Percentiles rank a stretch among this genome's conserved stretches.
Conservation (phyloP, 2,888 invertebrate species). For the Diplazon laetatorius region DNA sequence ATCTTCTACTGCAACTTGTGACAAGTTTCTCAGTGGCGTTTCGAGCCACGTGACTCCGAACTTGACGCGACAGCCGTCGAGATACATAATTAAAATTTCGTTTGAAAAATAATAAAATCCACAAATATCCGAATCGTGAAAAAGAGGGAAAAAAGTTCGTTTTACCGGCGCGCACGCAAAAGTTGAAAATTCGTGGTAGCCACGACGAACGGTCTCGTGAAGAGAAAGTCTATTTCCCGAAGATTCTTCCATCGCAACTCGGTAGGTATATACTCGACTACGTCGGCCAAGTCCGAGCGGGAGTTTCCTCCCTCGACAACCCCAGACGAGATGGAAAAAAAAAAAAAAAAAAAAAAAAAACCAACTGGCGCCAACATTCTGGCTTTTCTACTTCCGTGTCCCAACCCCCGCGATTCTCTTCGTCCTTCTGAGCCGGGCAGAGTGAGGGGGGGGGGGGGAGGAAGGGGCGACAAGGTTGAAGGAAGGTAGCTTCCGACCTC, state of each 20-base stretch:
- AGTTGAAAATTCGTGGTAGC: slow-evolving; percentile 48
- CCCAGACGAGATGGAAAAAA: slow-evolving; percentile 3
- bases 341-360: slow-evolving; percentile 32
- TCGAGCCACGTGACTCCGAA: too few species aligned
- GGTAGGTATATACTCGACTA: slow-evolving; percentile 6
- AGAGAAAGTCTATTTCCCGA: slow-evolving; percentile 36
- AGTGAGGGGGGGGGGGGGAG: not conserved
- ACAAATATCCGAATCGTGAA: too few species aligned
- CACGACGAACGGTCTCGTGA: slow-evolving; percentile 16
- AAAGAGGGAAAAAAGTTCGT: not conserved
- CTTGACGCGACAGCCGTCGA: not conserved
- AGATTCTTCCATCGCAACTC: slow-evolving; percentile 21
- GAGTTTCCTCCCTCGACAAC: not conserved
- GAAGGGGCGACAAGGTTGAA: too few species aligned
- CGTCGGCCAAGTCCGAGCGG: slow-evolving; percentile 11
- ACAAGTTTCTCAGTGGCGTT: not conserved
- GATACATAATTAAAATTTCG: not conserved
- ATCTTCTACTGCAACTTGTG: not conserved
- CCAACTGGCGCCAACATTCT: slow-evolving; percentile 59
- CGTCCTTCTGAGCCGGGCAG: slow-evolving; percentile 12
- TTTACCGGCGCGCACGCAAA: slow-evolving; percentile 5
- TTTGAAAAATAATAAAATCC: not conserved
- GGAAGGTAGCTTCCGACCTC: slow-evolving; percentile 37
- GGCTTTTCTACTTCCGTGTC: slow-evolving; percentile 26
- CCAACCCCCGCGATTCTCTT: slow-evolving; percentile 23